Evolutionary conservation across 2,888 invertebrate genomes (phyloP).

Genomic region (Plagodis pulveraria): DNA sequence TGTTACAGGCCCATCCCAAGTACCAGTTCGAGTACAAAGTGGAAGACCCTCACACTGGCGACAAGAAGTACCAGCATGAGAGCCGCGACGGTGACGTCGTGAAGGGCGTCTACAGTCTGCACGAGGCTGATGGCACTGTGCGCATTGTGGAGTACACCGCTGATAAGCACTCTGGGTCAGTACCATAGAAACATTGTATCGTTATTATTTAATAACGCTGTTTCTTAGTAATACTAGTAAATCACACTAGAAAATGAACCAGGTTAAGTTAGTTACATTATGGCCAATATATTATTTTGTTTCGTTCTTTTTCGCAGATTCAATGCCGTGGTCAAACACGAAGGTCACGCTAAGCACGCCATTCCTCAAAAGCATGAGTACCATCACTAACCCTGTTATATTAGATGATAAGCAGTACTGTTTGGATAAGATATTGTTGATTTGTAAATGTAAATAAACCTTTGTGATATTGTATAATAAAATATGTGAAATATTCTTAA

Average conservation of each 20-base stretch:
- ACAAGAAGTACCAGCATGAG: slow-evolving; percentile 71
- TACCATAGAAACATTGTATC: neutral
- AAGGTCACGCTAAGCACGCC: slow-evolving; percentile 42
- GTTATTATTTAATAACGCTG: neutral
- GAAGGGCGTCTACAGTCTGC: slow-evolving; percentile 80
- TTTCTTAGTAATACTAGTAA: too few species aligned
- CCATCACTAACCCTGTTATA: neutral
- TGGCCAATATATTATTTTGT: too few species aligned
- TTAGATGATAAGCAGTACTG: too few species aligned
- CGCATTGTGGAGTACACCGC: slow-evolving; percentile 51
- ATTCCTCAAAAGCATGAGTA: slow-evolving; percentile 40
- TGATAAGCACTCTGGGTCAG: slow-evolving; percentile 55
- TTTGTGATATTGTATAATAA: too few species aligned
- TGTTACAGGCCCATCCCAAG: slow-evolving; percentile 62
- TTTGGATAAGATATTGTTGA: too few species aligned
- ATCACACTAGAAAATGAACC: too few species aligned
- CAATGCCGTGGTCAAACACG: slow-evolving; percentile 50
- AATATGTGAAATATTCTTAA: too few species aligned
- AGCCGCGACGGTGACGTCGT: slow-evolving; percentile 81
- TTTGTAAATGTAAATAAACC: too few species aligned
- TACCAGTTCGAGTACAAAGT: slow-evolving; percentile 71
- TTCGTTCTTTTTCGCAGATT: slow-evolving; percentile 35
- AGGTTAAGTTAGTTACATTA: too few species aligned
- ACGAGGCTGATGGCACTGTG: slow-evolving; percentile 77
- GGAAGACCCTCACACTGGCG: slow-evolving; percentile 71